These are phyloP conservation scores for Bubo bubo DNA, from an alignment of 2,113 vertebrate species.

Conservation along the genomic window DNA sequence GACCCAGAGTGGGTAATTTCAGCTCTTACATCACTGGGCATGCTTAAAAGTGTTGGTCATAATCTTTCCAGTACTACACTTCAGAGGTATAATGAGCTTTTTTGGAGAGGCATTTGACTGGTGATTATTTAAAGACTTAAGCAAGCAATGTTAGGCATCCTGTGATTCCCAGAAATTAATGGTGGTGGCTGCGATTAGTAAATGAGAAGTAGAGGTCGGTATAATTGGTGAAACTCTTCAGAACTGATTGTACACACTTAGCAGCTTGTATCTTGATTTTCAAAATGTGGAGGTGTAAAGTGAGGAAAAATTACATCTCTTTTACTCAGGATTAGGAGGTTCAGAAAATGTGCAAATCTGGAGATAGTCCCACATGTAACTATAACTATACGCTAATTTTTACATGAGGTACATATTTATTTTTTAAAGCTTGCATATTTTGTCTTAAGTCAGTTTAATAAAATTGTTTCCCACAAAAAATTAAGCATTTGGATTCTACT, in stretches of 20 bases:
- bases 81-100: background rate
- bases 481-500: background rate
- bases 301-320: background rate
- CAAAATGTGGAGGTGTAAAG: conserved; percentile 14
- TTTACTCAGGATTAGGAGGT: background rate
- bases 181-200: background rate
- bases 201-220: background rate
- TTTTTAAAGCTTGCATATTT: background rate
- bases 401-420: background rate
- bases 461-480: background rate
- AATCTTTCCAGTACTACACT: background rate
- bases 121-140: background rate
- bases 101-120: background rate
- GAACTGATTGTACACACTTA: background rate
- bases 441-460: background rate
- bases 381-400: background rate
- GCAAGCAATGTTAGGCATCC: background rate
- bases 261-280: conserved; percentile 26
- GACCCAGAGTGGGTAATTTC: background rate
- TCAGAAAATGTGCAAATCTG: background rate
- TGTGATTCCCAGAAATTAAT: background rate
- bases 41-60: background rate
- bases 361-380: background rate
- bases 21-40: background rate
- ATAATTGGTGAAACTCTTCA: conserved; percentile 1